Evolutionary conservation across 1,140 invertebrate genomes (phyloP).

Genomic region (Drosophila varians): DNA sequence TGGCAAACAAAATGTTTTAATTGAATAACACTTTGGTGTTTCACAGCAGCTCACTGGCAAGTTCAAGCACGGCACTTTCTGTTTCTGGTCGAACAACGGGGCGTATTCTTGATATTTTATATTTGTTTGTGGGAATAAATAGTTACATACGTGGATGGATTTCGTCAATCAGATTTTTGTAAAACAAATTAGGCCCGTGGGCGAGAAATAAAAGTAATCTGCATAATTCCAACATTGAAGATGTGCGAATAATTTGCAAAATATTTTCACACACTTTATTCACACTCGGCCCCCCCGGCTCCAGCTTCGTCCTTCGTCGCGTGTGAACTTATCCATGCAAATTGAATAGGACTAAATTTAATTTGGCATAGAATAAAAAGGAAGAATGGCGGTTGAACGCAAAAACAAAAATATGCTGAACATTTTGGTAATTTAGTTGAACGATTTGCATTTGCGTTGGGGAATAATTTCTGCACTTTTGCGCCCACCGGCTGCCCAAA

Average conservation of each 20-base stretch:
- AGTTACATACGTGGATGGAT: conserved; percentile 19
- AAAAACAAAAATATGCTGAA: conserved; percentile 21
- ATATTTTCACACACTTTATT: conserved; percentile 41
- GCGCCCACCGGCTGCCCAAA: conserved; percentile 36
- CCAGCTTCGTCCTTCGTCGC: too few relatives aligned
- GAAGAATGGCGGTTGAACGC: neutral
- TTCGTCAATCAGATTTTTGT: conserved; percentile 20
- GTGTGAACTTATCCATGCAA: conserved; percentile 27
- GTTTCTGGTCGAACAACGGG: conserved; percentile 4
- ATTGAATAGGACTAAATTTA: conserved; percentile 53
- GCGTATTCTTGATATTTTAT: conserved; percentile 2
- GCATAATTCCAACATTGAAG: conserved; percentile 15
- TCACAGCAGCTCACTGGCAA: conserved; percentile 24
- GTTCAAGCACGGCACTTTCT: conserved; percentile 11
- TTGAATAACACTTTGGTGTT: conserved; percentile 62
- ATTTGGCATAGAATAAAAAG: conserved; percentile 31
- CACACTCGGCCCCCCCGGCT: neutral
- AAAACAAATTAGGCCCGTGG: neutral
- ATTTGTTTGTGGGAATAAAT: conserved; percentile 1
- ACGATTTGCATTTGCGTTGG: conserved; percentile 49
- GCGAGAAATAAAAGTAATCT: conserved; percentile 19
- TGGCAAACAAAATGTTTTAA: conserved; percentile 78
- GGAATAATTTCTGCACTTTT: conserved; percentile 52
- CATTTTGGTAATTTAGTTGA: conserved; percentile 42
- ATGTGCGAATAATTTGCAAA: conserved; percentile 11